Conservation (phyloP, 2,113 vertebrate species). For the Brachyhypopomus gauderio region DNA sequence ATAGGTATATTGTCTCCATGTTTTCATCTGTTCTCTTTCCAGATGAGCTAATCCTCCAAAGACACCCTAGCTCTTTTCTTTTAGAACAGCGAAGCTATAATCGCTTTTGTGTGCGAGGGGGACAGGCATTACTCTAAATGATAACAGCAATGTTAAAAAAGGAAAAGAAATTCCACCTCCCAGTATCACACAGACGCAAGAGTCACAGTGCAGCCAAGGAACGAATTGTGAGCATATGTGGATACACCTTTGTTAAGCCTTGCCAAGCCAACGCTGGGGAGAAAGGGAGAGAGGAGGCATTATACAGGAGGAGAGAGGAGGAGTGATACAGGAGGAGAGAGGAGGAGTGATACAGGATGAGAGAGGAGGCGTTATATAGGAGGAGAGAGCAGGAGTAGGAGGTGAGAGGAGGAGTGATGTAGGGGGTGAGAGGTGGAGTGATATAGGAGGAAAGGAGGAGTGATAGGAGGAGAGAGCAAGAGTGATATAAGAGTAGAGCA, state of each 20-base stretch:
- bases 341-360: too few relatives aligned
- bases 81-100: constrained; percentile 41
- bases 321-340: constrained; percentile 61
- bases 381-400: background rate
- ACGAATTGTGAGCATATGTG: constrained; percentile 74
- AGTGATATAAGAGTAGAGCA: background rate
- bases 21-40: constrained; percentile 42
- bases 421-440: background rate
- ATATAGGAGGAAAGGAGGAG: constrained; percentile 55
- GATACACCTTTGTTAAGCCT: constrained; percentile 63
- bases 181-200: constrained; percentile 51
- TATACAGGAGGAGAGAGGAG: constrained; percentile 64
- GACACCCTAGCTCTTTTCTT: background rate
- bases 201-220: constrained; percentile 61
- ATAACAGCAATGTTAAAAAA: constrained; percentile 48
- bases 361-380: constrained; percentile 44
- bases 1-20: constrained; percentile 25
- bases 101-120: constrained; percentile 49
- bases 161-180: constrained; percentile 27
- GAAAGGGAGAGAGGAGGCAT: constrained; percentile 62
- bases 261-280: constrained; percentile 70
- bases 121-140: constrained; percentile 51
- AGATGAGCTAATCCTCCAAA: constrained; percentile 38
- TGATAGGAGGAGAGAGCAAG: constrained; percentile 53
- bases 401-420: background rate